Percentiles rank a stretch among this genome's conserved stretches.
phyloP scores from a whole-genome alignment of 1,140 invertebrate genomes.

The Drosophila novamexicana region DNA sequence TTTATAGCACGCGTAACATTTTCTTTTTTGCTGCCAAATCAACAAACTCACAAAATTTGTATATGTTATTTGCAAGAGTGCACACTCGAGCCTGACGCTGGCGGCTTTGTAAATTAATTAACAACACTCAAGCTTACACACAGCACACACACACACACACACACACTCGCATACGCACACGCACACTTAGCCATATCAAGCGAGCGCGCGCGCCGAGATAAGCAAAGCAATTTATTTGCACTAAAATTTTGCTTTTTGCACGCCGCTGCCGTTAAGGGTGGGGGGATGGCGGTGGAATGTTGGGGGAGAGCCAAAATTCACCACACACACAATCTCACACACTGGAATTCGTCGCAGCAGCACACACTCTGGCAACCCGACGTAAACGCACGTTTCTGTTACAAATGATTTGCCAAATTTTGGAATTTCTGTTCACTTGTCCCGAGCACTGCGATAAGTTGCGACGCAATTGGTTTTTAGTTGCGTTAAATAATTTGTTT shows the following conservation, averaged over 20 bases:
- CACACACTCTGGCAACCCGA: constrained; percentile 45
- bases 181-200: constrained; percentile 43
- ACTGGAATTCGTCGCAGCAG: constrained; percentile 34
- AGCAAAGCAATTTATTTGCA: constrained; percentile 81
- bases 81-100: constrained; percentile 19
- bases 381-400: constrained; percentile 66
- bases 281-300: constrained; percentile 4
- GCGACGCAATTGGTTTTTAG: constrained; percentile 21
- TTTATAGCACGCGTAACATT: constrained; percentile 33
- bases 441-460: background rate
- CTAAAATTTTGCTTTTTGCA: constrained; percentile 76
- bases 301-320: constrained; percentile 58
- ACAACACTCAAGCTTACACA: constrained; percentile 57
- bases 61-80: constrained; percentile 48
- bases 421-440: constrained; percentile 21
- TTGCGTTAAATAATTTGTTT: constrained; percentile 32
- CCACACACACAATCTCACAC: constrained; percentile 58
- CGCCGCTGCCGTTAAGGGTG: constrained; percentile 38
- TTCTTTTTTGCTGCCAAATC: constrained; percentile 12
- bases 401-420: constrained; percentile 15
- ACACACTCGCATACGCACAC: constrained; percentile 31
- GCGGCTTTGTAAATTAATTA: constrained; percentile 59
- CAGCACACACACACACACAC: constrained; percentile 35
- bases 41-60: constrained; percentile 40
- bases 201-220: constrained; percentile 72